Conservation (phyloP, 64 coral and sea anemone species). For the Hydrozoanthus tunicans region DNA sequence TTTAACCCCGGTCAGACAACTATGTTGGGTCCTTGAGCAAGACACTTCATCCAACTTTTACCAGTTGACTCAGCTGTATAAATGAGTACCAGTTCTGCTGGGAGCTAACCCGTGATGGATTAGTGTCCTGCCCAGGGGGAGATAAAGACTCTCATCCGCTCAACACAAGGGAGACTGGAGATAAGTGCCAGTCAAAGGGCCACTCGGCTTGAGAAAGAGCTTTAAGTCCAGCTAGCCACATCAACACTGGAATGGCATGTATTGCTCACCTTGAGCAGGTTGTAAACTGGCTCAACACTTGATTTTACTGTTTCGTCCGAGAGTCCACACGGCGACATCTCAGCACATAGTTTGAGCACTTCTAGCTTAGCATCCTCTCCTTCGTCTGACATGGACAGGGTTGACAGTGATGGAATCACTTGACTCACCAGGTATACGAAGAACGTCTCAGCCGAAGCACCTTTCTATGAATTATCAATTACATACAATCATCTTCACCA, state of each 20-base stretch:
- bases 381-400: slow-evolving; percentile 57
- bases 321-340: slow-evolving; percentile 82
- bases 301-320: slow-evolving; percentile 80
- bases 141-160: too few species aligned
- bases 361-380: slow-evolving; percentile 82
- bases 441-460: slow-evolving; percentile 82
- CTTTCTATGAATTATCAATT: slow-evolving; percentile 64
- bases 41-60: too few species aligned
- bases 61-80: too few species aligned
- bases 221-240: neutral
- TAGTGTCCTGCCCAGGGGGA: too few species aligned
- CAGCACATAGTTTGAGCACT: slow-evolving; percentile 84
- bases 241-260: neutral
- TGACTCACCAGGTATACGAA: slow-evolving; percentile 73
- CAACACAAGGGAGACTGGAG: too few species aligned
- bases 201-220: neutral
- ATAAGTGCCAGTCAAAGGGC: neutral
- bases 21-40: neutral
- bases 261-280: neutral
- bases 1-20: too few species aligned
- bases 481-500: neutral
- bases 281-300: slow-evolving; percentile 70
- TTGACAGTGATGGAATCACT: slow-evolving; percentile 66
- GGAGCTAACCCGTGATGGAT: too few species aligned
- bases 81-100: too few species aligned